Percentiles rank a stretch among this genome's conserved stretches.
phyloP scores from a whole-genome alignment of 2,797 vertebrate species.

The Macrochelys suwanniensis region DNA sequence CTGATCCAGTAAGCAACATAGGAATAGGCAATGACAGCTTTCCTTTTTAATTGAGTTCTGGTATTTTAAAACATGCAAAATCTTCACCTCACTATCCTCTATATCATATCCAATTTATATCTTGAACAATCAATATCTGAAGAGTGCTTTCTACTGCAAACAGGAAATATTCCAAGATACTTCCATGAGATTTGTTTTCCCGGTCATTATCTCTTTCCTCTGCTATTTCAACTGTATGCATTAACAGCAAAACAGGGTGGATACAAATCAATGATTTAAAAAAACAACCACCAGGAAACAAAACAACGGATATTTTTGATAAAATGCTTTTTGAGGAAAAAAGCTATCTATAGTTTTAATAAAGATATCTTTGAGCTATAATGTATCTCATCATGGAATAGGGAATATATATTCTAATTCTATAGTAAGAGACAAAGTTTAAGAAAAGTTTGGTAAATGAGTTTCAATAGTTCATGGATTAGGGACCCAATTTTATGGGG shows the following conservation, averaged over 20 bases:
- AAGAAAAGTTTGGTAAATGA: too few species aligned
- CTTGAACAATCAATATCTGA: neutral
- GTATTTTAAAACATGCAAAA: neutral
- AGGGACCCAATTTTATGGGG: too few species aligned
- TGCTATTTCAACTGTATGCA: neutral
- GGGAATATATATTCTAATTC: too few species aligned
- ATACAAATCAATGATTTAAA: too few species aligned
- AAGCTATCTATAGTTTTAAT: too few species aligned
- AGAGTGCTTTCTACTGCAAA: neutral
- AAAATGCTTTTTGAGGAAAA: too few species aligned
- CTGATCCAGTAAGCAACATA: neutral
- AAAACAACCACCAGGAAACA: too few species aligned
- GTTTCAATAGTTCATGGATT: too few species aligned
- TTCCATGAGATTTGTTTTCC: neutral
- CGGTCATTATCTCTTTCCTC: neutral
- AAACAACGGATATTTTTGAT: too few species aligned
- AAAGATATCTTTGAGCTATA: too few species aligned
- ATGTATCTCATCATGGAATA: too few species aligned
- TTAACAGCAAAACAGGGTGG: neutral
- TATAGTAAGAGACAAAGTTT: too few species aligned
- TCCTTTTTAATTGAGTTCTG: neutral
- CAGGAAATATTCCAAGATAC: neutral
- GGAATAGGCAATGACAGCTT: neutral
- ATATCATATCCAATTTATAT: neutral
- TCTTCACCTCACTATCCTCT: neutral